Percentiles rank a stretch among this genome's conserved stretches.
phyloP scores from a whole-genome alignment of 2,113 vertebrate genomes.

The Rhinichthys klamathensis region DNA sequence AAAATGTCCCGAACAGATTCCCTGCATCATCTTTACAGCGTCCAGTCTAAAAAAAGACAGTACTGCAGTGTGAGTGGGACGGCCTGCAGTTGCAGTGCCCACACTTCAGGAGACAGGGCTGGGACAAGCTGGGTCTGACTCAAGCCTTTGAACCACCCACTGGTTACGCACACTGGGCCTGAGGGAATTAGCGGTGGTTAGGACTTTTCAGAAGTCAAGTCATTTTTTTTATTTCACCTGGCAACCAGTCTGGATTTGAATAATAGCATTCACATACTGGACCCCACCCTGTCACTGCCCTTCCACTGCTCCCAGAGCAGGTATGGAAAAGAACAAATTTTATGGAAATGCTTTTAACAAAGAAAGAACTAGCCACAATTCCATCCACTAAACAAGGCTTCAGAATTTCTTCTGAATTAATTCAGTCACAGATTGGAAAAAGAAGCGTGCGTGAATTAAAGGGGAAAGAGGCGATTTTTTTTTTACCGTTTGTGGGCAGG shows the following conservation, averaged over 20 bases:
- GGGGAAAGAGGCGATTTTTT: constrained; percentile 1
- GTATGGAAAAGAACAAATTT: constrained; percentile 73
- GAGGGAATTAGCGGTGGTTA: constrained; percentile 70
- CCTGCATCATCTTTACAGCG: not conserved
- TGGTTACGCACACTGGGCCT: constrained; percentile 65
- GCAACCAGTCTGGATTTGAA: constrained; percentile 67
- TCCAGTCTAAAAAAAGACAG: constrained; percentile 60
- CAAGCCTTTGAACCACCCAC: constrained; percentile 74
- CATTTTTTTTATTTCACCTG: constrained; percentile 66
- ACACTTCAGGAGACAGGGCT: constrained; percentile 63
- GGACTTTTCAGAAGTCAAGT: constrained; percentile 66
- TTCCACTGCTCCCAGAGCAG: constrained; percentile 59
- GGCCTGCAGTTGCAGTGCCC: constrained; percentile 62
- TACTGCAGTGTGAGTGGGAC: constrained; percentile 65
- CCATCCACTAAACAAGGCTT: constrained; percentile 55
- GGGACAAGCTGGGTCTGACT: constrained; percentile 63
- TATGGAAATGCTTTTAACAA: constrained; percentile 64
- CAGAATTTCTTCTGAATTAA: constrained; percentile 3
- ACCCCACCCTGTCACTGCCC: constrained; percentile 50
- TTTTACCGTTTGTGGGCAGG: constrained; percentile 91
- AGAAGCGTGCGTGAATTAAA: not conserved
- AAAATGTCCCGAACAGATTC: not conserved
- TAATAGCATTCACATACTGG: constrained; percentile 67
- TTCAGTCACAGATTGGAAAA: constrained; percentile 12
- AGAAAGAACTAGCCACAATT: constrained; percentile 60